phyloP scores from a whole-genome alignment of 2,113 vertebrate genomes.

The Oxygymnocypris stewartii region DNA sequence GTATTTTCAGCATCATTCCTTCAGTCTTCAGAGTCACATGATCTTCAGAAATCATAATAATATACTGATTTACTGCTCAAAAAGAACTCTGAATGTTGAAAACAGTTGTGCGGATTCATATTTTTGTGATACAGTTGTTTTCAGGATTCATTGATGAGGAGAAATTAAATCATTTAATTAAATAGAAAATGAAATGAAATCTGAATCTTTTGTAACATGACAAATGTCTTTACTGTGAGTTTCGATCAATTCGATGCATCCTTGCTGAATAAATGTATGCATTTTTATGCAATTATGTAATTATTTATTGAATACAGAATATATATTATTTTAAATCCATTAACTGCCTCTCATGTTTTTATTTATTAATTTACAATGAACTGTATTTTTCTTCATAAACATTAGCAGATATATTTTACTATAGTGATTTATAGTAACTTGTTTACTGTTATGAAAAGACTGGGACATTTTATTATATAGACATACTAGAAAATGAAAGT shows the following conservation, averaged over 20 bases:
- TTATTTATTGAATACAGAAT: not conserved
- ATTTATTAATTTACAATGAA: not conserved
- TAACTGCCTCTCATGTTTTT: not conserved
- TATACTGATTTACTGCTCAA: not conserved
- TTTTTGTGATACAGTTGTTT: not conserved
- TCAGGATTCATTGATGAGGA: not conserved
- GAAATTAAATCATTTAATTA: no score
- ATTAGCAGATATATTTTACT: not conserved
- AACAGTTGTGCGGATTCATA: not conserved
- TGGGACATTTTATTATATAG: not conserved
- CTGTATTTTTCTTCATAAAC: not conserved
- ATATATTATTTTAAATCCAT: not conserved
- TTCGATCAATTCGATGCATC: not conserved
- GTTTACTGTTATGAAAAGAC: not conserved
- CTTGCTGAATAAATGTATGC: not conserved
- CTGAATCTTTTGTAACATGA: not conserved
- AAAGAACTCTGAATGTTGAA: not conserved
- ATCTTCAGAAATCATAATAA: not conserved
- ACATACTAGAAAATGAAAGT: not conserved
- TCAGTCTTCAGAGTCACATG: not conserved
- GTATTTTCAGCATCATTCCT: not conserved
- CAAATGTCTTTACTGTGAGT: not conserved
- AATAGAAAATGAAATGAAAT: no score
- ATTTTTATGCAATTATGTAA: not conserved
- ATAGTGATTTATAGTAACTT: not conserved